Conservation (phyloP, 2,113 vertebrate genomes). For the Lates calcarifer region DNA sequence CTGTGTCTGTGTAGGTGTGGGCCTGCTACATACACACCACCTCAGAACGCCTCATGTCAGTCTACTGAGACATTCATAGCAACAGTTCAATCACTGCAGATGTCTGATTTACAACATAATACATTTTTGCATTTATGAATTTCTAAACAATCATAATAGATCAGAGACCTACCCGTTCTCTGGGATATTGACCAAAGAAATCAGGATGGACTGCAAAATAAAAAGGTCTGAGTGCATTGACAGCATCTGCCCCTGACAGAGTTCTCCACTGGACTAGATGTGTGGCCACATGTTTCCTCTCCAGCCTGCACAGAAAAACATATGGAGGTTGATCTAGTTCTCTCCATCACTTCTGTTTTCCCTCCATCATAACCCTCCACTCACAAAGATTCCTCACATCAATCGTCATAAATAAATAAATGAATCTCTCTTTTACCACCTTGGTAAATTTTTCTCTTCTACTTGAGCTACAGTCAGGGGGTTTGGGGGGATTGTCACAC, state of each 20-base stretch:
- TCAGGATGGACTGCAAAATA: constrained; percentile 99
- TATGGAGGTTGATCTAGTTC: not conserved
- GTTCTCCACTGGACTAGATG: constrained; percentile 83
- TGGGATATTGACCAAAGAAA: constrained; percentile 96
- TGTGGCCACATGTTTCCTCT: constrained; percentile 76
- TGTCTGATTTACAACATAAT: not conserved
- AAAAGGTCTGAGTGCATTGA: constrained; percentile 96
- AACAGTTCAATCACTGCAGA: not conserved
- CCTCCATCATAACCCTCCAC: no score
- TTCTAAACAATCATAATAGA: not conserved
- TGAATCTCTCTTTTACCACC: no score
- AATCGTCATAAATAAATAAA: no score
- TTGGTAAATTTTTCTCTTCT: no score
- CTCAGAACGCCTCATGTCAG: no score
- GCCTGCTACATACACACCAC: no score
- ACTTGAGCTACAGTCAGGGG: no score
- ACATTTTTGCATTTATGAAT: not conserved
- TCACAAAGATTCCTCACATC: no score
- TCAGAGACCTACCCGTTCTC: constrained; percentile 88
- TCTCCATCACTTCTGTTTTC: no score
- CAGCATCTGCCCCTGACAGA: constrained; percentile 92
- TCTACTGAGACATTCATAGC: no score
- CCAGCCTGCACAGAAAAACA: constrained; percentile 76
- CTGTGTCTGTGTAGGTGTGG: no score
- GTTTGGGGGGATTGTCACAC: no score